These are phyloP conservation scores for Zele albiditarsus DNA, from an alignment of 2,888 invertebrate genomes.

Conservation along the genomic window DNA sequence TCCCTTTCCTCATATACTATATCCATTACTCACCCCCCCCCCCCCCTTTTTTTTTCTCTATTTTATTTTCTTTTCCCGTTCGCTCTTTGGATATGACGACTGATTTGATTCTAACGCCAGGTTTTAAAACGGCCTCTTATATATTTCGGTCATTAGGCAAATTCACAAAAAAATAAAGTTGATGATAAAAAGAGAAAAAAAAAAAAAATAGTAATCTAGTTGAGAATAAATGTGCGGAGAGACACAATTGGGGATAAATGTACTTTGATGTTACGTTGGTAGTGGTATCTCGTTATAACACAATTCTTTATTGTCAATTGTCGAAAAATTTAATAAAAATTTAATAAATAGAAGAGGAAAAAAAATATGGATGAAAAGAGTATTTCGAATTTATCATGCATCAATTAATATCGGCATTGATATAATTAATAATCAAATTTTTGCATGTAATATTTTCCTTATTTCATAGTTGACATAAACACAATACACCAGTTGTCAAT, in stretches of 20 bases:
- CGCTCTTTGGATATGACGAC: background rate
- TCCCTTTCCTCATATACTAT: background rate
- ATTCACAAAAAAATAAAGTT: conserved; percentile 5
- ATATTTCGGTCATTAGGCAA: conserved; percentile 7
- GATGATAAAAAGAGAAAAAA: background rate
- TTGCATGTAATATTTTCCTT: no score
- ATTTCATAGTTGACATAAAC: no score
- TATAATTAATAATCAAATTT: no score
- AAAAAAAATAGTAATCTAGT: conserved; percentile 4
- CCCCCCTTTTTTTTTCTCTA: background rate
- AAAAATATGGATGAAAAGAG: no score
- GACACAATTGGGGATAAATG: background rate
- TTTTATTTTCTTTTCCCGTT: background rate
- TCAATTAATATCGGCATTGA: no score
- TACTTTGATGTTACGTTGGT: background rate
- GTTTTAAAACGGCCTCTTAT: background rate
- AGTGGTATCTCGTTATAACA: background rate
- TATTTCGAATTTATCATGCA: no score
- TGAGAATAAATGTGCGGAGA: background rate
- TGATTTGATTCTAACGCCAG: conserved; percentile 2
- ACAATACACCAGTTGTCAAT: no score
- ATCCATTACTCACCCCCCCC: background rate
- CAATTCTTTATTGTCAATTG: background rate
- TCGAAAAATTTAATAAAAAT: background rate
- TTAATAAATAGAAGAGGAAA: no score